phyloP scores from a whole-genome alignment of 2,797 vertebrate genomes.

The Aplochiton taeniatus region DNA sequence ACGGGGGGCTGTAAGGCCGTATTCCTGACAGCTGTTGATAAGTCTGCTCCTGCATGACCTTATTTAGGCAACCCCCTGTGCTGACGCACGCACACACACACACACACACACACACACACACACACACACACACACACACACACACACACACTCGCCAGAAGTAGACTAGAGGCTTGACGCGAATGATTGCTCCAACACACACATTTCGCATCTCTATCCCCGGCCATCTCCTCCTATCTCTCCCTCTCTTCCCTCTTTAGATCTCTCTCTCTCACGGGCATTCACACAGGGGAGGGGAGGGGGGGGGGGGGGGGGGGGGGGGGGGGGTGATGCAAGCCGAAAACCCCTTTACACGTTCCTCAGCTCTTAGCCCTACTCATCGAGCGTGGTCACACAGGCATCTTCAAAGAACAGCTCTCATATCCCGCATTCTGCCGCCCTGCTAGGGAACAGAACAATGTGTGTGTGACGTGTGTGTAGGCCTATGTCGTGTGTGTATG shows the following conservation, averaged over 20 bases:
- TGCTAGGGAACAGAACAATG: conserved; percentile 33
- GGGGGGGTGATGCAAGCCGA: conserved; percentile 40
- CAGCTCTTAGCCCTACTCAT: conserved; percentile 39
- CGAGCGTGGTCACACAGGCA: conserved; percentile 39
- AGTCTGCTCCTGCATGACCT: conserved; percentile 77
- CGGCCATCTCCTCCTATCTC: conserved; percentile 1
- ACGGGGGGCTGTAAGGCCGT: conserved; percentile 43
- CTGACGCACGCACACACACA: conserved; percentile 50
- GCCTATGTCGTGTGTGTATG: background rate
- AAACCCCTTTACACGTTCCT: conserved; percentile 47
- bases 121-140: conserved; percentile 4
- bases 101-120: conserved; percentile 39
- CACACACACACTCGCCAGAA: conserved; percentile 4
- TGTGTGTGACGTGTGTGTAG: background rate
- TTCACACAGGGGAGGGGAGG: conserved; percentile 23
- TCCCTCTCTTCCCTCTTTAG: background rate
- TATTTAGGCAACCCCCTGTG: conserved; percentile 82
- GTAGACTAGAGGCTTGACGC: too few species aligned
- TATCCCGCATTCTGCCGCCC: conserved; percentile 32
- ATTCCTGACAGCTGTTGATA: conserved; percentile 78
- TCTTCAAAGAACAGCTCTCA: conserved; percentile 43
- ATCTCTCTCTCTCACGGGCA: background rate
- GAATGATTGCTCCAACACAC: background rate
- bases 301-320: conserved; percentile 27
- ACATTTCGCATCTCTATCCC: conserved; percentile 1